phyloP scores from a whole-genome alignment of 53 echinoderm and acorn worm species.

The Astropecten irregularis region DNA sequence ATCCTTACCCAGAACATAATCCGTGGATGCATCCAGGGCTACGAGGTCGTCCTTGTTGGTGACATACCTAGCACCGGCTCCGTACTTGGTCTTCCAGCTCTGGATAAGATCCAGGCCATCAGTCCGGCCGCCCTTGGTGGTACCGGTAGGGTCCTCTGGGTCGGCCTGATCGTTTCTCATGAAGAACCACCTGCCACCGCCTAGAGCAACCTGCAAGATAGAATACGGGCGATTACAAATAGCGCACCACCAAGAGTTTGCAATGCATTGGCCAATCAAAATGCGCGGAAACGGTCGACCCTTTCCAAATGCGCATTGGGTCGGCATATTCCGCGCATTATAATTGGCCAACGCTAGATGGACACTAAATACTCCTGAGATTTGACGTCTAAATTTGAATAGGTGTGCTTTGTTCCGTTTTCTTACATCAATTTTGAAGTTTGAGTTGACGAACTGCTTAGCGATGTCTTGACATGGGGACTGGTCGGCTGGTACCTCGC shows the following conservation, averaged over 20 bases:
- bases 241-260: too few species aligned
- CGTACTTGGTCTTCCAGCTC: neutral
- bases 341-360: too few species aligned
- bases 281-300: too few species aligned
- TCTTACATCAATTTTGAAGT: slow-evolving; percentile 2
- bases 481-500: neutral
- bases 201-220: slow-evolving; percentile 70
- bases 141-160: slow-evolving; percentile 47
- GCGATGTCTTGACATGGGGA: neutral
- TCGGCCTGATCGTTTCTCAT: slow-evolving; percentile 47
- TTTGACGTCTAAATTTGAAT: too few species aligned
- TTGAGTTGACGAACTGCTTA: neutral
- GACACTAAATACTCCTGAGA: too few species aligned
- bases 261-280: too few species aligned
- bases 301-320: too few species aligned
- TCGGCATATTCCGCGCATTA: too few species aligned
- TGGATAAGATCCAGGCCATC: slow-evolving; percentile 72
- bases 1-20: neutral
- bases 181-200: slow-evolving; percentile 73
- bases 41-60: neutral
- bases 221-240: too few species aligned
- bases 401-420: too few species aligned
- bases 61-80: slow-evolving; percentile 39
- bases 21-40: neutral
- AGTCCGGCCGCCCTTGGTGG: slow-evolving; percentile 49